Evolutionary conservation across 37 sponge, comb jelly and placozoan genomes (phyloP), one percentile per base, ranked within the genome.

Genomic region (Spongilla lacustris): DNA sequence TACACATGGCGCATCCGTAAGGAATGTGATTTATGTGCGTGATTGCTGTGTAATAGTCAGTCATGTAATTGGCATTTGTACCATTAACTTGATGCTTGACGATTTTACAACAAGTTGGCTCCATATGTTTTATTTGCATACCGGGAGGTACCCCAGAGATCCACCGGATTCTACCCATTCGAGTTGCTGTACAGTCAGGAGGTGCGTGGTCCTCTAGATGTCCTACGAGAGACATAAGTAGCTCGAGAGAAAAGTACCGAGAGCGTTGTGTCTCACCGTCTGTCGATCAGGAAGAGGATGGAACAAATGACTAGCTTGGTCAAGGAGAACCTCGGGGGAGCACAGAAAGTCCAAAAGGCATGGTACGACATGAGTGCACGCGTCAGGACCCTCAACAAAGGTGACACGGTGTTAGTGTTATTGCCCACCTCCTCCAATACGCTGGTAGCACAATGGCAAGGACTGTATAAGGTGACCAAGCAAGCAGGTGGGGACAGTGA

Each of bases 121-220:
- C n/a, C n/a, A n/a, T n/a, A n/a, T n/a, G n/a, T n/a, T n/a, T n/a
- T n/a, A n/a, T n/a, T n/a, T n/a, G n/a, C n/a, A n/a, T n/a, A n/a
- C n/a, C n/a, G n/a, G n/a, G n/a, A 79, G 68, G 81, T 79, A 23
- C 81, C 81, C 24, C 81, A 79, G 69, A 23, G 23, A 6, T 82
- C 83, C 4, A 82, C 83, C 2, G 83, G 83, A 28, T 83, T 83
- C 30, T 83, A 73, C 26, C 84, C 84, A 19, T 83, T 83, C 36
- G 84, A 83, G 58, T 83, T 83, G 5, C 48, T 73, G 26, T 83
- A 74, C 68, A 69, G 82, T 12, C 33, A 69, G 72, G 36, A 67
- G 29, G 82, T 81, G 35, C 82, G 82, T 19, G 84, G 84, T 11
- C 73, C 50, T 27, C 84, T 83, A 36, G 84, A 83, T 6, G 73